Base-by-base conservation (phyloP, 1,140 invertebrate species). In the Cylas formicarius region DNA sequence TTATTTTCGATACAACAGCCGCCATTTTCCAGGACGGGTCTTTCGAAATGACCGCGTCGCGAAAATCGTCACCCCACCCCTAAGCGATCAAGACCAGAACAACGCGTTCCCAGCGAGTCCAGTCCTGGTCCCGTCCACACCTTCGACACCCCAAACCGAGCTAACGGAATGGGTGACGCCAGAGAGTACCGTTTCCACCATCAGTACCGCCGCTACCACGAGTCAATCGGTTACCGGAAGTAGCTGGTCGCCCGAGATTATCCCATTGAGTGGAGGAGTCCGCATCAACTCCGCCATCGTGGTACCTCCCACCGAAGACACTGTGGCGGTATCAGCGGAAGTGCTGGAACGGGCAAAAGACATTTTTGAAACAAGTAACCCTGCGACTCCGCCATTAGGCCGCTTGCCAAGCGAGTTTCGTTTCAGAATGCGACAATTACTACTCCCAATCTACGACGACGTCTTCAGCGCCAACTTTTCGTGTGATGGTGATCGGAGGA, bases 401-500 rank as follows among this genome's bases (percentile, higher is more conserved):
- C 26, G 26, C 9, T 13, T 19, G 8, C 11, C 17, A 13, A 27
- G 21, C 14, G 13, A 36, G 17, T 22, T 42, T 13, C 36, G 17
- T 39, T 39, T 36, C 40, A 50, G 48, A 22, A 33, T 50, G 48
- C 26, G 39, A 36, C 14, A 19, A 21, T 16, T 49, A 49, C 38
- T n/a, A 48, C 26, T 48, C 45, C n/a, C 13, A 29, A 23, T 3
- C 29, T 6, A 3, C 19, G 24, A 31, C 11, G 23, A 5, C 14
- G 5, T 23, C 21, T 26, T 6, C 21, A 41, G 4, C 13, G 3
- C 17, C 16, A 28, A 42, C n/a, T 36, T 42, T 38, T 2, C 19
- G 44, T 16, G 52, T 50, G 9, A 44, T 47, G 38, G 55, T 58
- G 9, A 44, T 48, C 32, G 55, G 55, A 4, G 56, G 56, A 11